Conservation (phyloP, 2,113 vertebrate species). For the Protomyctophum bolini region DNA sequence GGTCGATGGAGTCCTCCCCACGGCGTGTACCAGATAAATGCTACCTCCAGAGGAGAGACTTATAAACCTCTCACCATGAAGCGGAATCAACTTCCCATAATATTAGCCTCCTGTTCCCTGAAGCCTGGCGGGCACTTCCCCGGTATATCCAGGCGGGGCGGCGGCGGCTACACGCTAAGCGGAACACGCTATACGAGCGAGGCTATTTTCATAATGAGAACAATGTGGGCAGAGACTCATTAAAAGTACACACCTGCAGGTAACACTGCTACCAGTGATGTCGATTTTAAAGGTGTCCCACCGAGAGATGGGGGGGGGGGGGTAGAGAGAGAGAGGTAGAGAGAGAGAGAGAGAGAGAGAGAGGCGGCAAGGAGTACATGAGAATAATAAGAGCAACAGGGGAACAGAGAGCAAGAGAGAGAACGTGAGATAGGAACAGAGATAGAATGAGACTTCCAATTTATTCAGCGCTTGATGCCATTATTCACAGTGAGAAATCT, state of each 20-base stretch:
- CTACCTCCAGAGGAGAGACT: not conserved
- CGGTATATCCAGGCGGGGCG: not conserved
- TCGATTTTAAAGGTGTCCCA: conserved; percentile 14
- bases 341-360: not conserved
- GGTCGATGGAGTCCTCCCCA: not conserved
- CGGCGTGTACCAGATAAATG: conserved; percentile 1
- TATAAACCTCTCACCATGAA: not conserved
- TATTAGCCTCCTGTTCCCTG: not conserved
- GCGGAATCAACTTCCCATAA: not conserved
- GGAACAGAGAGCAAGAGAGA: not conserved
- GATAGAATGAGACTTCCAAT: not conserved
- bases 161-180: conserved; percentile 8
- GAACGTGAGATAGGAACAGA: not conserved
- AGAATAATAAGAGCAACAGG: not conserved
- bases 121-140: conserved; percentile 8
- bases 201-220: conserved; percentile 39
- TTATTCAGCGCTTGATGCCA: too few relatives aligned
- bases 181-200: conserved; percentile 1
- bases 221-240: conserved; percentile 34
- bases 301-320: not conserved
- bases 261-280: conserved; percentile 36
- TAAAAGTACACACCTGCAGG: conserved; percentile 50
- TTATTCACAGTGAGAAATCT: too few relatives aligned
- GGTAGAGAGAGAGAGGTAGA: not conserved
- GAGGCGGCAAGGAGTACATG: not conserved